phyloP scores from a whole-genome alignment of 1,140 invertebrate genomes.

The Drosophila malerkotliana region DNA sequence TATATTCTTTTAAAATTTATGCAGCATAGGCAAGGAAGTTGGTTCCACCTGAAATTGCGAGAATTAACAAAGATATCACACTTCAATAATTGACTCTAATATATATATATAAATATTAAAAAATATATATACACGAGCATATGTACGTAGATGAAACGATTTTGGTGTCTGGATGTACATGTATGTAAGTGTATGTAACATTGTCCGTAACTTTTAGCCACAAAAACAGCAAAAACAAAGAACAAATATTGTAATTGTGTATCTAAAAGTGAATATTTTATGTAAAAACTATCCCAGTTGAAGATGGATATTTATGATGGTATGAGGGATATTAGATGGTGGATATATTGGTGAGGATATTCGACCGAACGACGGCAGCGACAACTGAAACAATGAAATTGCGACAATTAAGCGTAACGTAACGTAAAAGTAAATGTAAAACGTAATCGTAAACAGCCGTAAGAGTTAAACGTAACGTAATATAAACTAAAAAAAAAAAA shows the following conservation, averaged over 20 bases:
- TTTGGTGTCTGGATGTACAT: slow-evolving; percentile 64
- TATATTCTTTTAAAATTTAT: slow-evolving; percentile 83
- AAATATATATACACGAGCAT: slow-evolving; percentile 45
- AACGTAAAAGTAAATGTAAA: slow-evolving; percentile 55
- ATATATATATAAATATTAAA: slow-evolving; percentile 31
- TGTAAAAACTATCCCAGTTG: slow-evolving; percentile 47
- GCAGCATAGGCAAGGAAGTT: slow-evolving; percentile 38
- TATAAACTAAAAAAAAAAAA: slow-evolving; percentile 3
- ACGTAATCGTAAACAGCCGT: slow-evolving; percentile 54
- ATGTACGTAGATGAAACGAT: slow-evolving; percentile 45
- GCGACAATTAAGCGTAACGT: slow-evolving; percentile 76
- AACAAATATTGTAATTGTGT: slow-evolving; percentile 55
- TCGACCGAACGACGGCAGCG: slow-evolving; percentile 51
- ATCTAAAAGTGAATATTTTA: slow-evolving; percentile 74
- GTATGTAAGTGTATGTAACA: slow-evolving; percentile 54
- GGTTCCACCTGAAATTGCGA: slow-evolving; percentile 37
- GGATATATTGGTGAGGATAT: slow-evolving; percentile 7
- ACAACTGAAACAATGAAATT: slow-evolving; percentile 80
- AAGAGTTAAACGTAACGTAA: slow-evolving; percentile 44
- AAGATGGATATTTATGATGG: slow-evolving; percentile 10
- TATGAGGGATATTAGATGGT: neutral
- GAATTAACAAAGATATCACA: slow-evolving; percentile 68
- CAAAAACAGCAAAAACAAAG: slow-evolving; percentile 29
- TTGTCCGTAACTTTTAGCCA: slow-evolving; percentile 81
- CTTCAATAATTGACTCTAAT: slow-evolving; percentile 72